Conservation (phyloP, 2,888 invertebrate species). For the Strigamia transsilvanica region DNA sequence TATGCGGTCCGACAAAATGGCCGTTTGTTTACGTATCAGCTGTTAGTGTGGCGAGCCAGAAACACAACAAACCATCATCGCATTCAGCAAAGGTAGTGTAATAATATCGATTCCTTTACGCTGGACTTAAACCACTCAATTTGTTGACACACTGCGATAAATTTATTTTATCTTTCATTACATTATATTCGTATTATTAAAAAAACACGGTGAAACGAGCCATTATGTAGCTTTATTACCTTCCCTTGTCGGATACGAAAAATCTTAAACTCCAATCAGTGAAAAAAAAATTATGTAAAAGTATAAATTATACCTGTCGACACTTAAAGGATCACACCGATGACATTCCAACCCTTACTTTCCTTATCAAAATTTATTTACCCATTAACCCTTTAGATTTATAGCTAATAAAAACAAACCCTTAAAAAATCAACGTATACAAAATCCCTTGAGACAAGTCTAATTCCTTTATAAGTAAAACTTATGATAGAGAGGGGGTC, state of each 20-base stretch:
- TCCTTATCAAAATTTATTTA: neutral
- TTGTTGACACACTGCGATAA: neutral
- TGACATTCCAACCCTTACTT: neutral
- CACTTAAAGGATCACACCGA: slow-evolving; percentile 5
- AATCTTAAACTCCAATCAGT: neutral
- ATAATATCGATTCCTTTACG: neutral
- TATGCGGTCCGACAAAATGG: neutral
- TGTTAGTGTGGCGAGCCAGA: neutral
- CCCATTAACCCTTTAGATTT: slow-evolving; percentile 23
- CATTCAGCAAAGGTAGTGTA: neutral
- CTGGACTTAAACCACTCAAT: neutral
- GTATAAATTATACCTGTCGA: slow-evolving; percentile 20
- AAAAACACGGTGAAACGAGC: neutral
- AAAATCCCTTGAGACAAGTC: neutral
- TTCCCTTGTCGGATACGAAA: neutral
- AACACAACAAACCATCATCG: neutral
- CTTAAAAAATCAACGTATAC: neutral
- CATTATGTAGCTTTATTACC: neutral
- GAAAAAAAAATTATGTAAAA: neutral
- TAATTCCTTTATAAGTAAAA: slow-evolving; percentile 1
- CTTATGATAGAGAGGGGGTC: neutral
- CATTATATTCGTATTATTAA: neutral
- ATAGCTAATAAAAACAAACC: slow-evolving; percentile 29
- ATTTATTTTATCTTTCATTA: slow-evolving; percentile 1
- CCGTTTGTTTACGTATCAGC: slow-evolving; percentile 37